Base-by-base conservation (phyloP, 2,888 invertebrate species). In the Dilophus febrilis region DNA sequence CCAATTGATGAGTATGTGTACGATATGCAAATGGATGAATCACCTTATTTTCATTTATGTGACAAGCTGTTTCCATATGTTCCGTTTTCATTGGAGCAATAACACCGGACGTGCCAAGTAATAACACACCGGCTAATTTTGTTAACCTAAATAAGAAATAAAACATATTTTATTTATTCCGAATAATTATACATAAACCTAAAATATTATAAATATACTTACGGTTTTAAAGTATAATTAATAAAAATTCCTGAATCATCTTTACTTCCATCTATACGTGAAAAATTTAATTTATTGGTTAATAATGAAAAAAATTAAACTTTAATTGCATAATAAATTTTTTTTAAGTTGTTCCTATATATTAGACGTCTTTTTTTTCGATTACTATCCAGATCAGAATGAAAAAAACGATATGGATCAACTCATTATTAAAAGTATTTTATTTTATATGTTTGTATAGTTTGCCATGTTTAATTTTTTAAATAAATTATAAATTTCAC, bases 1-100 rank as follows among this genome's bases (percentile, higher is more conserved):
- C 88, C 40, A 94, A 70, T 18, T 75, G 70, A 53, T 98, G 97
- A 0, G 97, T 94, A 56, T 98, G 97, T 0, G 85, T 85, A 45
- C 97, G 73, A 64, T 85, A 97, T 0, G 92, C 94, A 64, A 98
- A 90, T 1, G 97, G 98, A 66, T 92, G 77, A 37, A 98, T 74
- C 4, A 73, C 72, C 58, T 90, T 86, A 40, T 83, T 68, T 55
- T 88, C 86, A 3, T 64, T 65, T 35, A 91, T 72, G 41, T 67
- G 66, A 61, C 97, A 98, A 1, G 87, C 81, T 0, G 87, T 75
- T 64, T 98, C 97, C 85, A 98, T 86, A 51, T 86, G 74, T 46
- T 84, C 87, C 1, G 71, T 64, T 67, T 0, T 59, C 46, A 70
- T 67, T 0, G 85, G 71, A 0, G 75, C 72, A 45, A 97, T 84